A percentile compares a stretch with the other conserved stretches of the same genome.
These are phyloP conservation scores for Cettia cetti DNA, from an alignment of 2,113 vertebrate species.

Conservation along the genomic window DNA sequence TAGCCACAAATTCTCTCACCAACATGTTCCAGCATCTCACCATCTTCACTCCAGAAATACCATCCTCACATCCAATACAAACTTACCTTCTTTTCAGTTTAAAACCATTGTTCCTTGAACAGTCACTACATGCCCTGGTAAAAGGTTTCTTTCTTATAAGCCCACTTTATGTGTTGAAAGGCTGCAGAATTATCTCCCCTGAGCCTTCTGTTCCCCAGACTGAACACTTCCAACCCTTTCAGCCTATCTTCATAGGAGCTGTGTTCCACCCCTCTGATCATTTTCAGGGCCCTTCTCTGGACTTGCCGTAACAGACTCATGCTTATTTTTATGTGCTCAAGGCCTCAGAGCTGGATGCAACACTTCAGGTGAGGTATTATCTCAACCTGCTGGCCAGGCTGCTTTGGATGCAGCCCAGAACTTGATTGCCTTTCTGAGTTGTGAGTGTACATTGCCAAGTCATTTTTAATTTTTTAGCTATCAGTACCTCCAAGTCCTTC, in stretches of 20 bases:
- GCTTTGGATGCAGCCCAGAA: background rate
- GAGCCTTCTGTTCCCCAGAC: background rate
- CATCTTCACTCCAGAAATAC: background rate
- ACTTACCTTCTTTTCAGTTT: background rate
- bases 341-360: background rate
- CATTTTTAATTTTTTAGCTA: background rate
- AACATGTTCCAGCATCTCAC: background rate
- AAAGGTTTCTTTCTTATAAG: background rate
- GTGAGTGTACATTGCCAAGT: fast-evolving
- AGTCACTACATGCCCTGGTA: background rate
- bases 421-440: fast-evolving
- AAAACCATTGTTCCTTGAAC: background rate
- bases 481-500: background rate
- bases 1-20: background rate
- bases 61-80: background rate
- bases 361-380: background rate
- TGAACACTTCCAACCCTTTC: background rate
- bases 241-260: fast-evolving
- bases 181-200: fast-evolving
- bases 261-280: background rate
- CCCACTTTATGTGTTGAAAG: background rate
- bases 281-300: background rate
- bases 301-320: background rate
- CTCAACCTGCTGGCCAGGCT: fast-evolving
- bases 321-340: background rate